A percentile compares a stretch with the other conserved stretches of the same genome.
These are phyloP conservation scores for Bothrops jararaca DNA, from an alignment of 2,113 vertebrate genomes.

Conservation along the genomic window DNA sequence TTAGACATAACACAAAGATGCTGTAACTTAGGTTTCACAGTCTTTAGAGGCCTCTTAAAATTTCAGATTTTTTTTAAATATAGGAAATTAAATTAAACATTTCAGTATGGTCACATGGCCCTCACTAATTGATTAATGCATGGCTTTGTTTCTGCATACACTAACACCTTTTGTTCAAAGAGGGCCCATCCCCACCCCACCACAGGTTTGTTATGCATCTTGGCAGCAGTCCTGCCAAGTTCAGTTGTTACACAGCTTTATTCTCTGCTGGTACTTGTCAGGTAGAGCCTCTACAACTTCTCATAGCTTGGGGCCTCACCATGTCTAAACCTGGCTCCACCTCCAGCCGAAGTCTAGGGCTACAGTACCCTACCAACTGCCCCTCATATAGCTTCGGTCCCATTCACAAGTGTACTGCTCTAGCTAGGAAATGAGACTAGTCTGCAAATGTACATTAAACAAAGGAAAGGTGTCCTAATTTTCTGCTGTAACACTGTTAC, in stretches of 20 bases:
- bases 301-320: not conserved
- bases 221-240: not conserved
- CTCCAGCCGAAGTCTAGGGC: not conserved
- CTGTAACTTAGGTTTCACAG: not conserved
- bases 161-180: not conserved
- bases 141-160: not conserved
- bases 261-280: not conserved
- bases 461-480: not conserved
- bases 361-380: not conserved
- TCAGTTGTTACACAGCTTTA: not conserved
- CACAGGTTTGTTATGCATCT: not conserved
- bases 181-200: not conserved
- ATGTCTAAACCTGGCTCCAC: not conserved
- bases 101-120: not conserved
- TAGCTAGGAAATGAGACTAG: not conserved
- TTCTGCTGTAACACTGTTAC: not conserved
- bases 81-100: not conserved
- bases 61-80: not conserved
- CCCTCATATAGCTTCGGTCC: not conserved
- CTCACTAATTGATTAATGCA: not conserved
- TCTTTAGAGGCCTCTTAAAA: not conserved
- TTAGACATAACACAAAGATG: not conserved
- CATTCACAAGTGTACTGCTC: not conserved
- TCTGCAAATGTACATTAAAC: not conserved
- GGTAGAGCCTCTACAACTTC: not conserved